A percentile compares a stretch with the other conserved stretches of the same genome.
Conservation (phyloP, 2,113 vertebrate species). For the Ancistrus triradiatus region DNA sequence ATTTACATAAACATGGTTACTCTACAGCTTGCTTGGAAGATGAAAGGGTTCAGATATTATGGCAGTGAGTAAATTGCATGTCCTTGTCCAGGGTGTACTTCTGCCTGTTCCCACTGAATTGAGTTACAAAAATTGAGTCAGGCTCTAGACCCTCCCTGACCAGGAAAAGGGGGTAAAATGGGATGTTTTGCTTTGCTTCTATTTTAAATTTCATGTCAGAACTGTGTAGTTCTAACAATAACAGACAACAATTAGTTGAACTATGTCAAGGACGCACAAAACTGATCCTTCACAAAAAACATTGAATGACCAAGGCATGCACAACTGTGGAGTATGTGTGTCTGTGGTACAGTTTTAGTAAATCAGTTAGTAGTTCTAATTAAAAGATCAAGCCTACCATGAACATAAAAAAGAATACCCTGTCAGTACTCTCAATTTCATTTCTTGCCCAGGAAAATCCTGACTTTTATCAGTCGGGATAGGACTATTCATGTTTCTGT, state of each 20-base stretch:
- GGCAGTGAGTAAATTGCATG: slow-evolving; percentile 24
- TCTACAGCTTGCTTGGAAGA: slow-evolving; percentile 1
- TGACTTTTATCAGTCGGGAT: too few relatives aligned
- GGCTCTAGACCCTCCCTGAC: too few relatives aligned
- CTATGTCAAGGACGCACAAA: slow-evolving; percentile 29
- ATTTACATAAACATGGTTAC: slow-evolving; percentile 5
- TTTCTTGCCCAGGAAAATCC: too few relatives aligned
- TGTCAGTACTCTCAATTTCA: slow-evolving; percentile 10
- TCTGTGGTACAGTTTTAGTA: background rate
- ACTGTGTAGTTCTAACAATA: too few relatives aligned
- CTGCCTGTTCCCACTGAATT: too few relatives aligned
- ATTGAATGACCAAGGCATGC: too few relatives aligned
- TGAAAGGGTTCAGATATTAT: background rate
- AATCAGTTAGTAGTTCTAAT: slow-evolving; percentile 6
- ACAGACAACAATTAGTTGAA: background rate
- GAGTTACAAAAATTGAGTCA: too few relatives aligned
- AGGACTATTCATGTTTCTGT: too few relatives aligned
- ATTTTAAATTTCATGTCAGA: too few relatives aligned
- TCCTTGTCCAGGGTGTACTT: too few relatives aligned
- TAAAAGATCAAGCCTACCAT: background rate
- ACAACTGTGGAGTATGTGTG: slow-evolving; percentile 17
- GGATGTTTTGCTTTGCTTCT: too few relatives aligned
- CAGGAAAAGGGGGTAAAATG: too few relatives aligned
- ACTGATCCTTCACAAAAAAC: slow-evolving; percentile 17
- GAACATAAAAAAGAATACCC: slow-evolving; percentile 3